Base-by-base conservation (phyloP, 2,113 vertebrate genomes). In the Onychostoma macrolepis region DNA sequence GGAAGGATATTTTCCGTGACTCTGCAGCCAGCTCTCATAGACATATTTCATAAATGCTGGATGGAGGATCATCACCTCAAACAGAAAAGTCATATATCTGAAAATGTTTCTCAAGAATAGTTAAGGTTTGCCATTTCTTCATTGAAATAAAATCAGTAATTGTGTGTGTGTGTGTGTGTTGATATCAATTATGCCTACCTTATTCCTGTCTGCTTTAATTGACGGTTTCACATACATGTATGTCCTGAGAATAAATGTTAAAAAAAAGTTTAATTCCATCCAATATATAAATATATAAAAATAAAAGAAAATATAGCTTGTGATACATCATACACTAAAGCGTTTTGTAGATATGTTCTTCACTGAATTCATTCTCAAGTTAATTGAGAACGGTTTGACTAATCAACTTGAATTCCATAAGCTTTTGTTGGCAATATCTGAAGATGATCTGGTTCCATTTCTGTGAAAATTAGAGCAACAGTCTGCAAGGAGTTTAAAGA, bases 11-110 rank as follows among this genome's bases (percentile, higher is more conserved):
- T 1, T 30, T 17, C 80, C 86, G 2, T 77, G 38, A 38, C 36
- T 71, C 30, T 33, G 6, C 43, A 69, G 41, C 80, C 80, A 87
- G 45, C 13, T 84, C 10, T 84, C 77, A 28, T 83, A 69, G n/a
- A 87, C 26, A 12, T 79, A 78, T 61, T 58, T 78, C 2, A 87
- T 87, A 41, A 87, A 84, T 15, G 36, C 80, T 17, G 86, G 81
- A 53, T 84, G 72, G n/a, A 84, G 7, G 26, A 84, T 69, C 86
- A 87, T 87, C 63, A 87, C 86, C 86, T 78, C 41, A 74, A 71
- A 1, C 61, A 30, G 3, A 83, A 50, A 6, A 24, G 0, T 45
- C 13, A n/a, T 28, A 21, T 2, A 58, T n/a, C 56, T n/a, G 21
- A n/a, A 61, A 61, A 61, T 61, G 24, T 61, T 24, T n/a, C 21